A percentile compares a stretch with the other conserved stretches of the same genome.
Conservation (phyloP, 2,888 invertebrate genomes). For the Limulus polyphemus region DNA sequence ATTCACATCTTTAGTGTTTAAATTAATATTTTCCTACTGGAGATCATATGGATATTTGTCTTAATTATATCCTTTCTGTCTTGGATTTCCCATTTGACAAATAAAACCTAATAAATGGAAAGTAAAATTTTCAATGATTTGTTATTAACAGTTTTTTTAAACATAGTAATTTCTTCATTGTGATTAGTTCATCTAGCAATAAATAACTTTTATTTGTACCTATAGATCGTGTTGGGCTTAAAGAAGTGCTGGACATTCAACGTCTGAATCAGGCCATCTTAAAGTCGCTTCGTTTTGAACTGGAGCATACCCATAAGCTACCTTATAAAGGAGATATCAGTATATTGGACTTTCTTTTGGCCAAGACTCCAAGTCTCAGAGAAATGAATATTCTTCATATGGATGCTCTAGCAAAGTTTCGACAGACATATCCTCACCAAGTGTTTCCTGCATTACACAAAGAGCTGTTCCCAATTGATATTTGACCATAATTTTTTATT, state of each 20-base stretch:
- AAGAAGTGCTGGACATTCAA: conserved; percentile 78
- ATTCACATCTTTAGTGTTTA: too few species aligned
- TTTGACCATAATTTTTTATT: conserved; percentile 10
- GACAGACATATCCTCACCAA: conserved; percentile 76
- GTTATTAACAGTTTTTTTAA: too few species aligned
- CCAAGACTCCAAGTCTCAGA: conserved; percentile 78
- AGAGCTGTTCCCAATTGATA: conserved; percentile 88
- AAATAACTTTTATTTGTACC: not conserved
- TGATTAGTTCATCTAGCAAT: too few species aligned
- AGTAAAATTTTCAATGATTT: too few species aligned
- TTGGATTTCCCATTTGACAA: too few species aligned
- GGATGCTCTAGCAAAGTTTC: conserved; percentile 86
- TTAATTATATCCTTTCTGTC: too few species aligned
- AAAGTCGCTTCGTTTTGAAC: conserved; percentile 76
- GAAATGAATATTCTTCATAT: conserved; percentile 85
- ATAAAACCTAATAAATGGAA: too few species aligned
- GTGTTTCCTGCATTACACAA: conserved; percentile 95
- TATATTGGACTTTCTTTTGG: conserved; percentile 76
- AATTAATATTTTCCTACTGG: too few species aligned
- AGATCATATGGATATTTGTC: too few species aligned
- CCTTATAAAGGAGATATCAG: conserved; percentile 87
- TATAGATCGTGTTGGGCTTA: conserved; percentile 82
- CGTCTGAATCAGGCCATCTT: conserved; percentile 86
- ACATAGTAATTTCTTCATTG: too few species aligned
- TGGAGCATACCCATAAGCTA: conserved; percentile 64